Percentiles rank a stretch among this genome's conserved stretches.
Conservation (phyloP, 2,797 vertebrate genomes). For the Cuniculus paca region DNA sequence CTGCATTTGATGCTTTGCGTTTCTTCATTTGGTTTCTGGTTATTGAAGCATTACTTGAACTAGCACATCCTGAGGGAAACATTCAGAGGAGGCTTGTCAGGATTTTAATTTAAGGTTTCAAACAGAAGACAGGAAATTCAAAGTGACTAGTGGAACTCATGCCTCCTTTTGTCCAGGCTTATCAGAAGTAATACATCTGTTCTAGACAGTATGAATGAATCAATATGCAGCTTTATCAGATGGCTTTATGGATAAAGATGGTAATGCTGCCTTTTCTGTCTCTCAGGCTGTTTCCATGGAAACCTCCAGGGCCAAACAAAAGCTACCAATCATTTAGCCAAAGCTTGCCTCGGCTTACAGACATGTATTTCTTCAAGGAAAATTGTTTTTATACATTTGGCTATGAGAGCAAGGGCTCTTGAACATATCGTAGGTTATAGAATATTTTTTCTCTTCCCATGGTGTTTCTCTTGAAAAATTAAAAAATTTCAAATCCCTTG, state of each 20-base stretch:
- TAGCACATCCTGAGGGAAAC: constrained; percentile 80
- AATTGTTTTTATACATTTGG: constrained; percentile 56
- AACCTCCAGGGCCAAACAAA: constrained; percentile 80
- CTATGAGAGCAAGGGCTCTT: constrained; percentile 67
- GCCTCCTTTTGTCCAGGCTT: constrained; percentile 65
- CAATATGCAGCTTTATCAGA: constrained; percentile 45
- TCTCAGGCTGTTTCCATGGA: constrained; percentile 78
- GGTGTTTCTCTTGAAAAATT: constrained; percentile 58
- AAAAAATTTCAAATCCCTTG: background rate
- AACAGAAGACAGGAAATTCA: constrained; percentile 63
- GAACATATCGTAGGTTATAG: constrained; percentile 30
- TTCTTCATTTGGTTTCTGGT: constrained; percentile 85
- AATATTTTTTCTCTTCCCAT: constrained; percentile 17
- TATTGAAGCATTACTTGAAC: constrained; percentile 83
- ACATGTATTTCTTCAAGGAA: constrained; percentile 68
- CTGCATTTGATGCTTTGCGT: constrained; percentile 83
- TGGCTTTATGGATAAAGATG: constrained; percentile 70
- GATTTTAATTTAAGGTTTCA: constrained; percentile 86
- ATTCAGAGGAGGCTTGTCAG: constrained; percentile 75
- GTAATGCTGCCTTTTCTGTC: constrained; percentile 78
- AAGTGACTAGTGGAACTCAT: constrained; percentile 62
- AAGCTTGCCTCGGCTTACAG: constrained; percentile 35
- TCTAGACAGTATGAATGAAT: constrained; percentile 70
- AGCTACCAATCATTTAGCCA: constrained; percentile 70
- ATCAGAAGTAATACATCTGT: constrained; percentile 42